These are phyloP conservation scores for Hemibagrus wyckioides DNA, from an alignment of 2,113 vertebrate genomes.

Conservation along the genomic window DNA sequence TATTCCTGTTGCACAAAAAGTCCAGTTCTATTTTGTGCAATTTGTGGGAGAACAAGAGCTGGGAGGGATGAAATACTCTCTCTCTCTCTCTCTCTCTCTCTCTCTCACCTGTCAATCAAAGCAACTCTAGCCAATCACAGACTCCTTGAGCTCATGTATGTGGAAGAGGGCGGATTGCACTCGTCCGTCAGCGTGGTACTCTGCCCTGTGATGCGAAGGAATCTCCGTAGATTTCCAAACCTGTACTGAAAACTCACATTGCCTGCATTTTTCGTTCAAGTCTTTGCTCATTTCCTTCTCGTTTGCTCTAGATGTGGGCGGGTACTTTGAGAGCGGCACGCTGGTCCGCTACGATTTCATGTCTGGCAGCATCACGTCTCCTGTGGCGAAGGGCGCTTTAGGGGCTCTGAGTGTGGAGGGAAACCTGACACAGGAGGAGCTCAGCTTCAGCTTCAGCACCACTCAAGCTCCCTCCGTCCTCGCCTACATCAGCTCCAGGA, in stretches of 20 bases:
- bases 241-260: not conserved
- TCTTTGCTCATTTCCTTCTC: not conserved
- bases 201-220: not conserved
- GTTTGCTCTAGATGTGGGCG: conserved; percentile 83
- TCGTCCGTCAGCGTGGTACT: not conserved
- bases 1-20: not conserved
- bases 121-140: not conserved
- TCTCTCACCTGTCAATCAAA: not conserved
- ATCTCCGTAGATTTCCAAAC: not conserved
- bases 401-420: conserved; percentile 52
- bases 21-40: too few relatives aligned
- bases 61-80: not conserved
- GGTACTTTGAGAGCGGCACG: conserved; percentile 93
- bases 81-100: too few relatives aligned
- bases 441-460: conserved; percentile 94
- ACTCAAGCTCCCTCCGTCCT: conserved; percentile 87
- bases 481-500: conserved; percentile 88
- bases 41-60: not conserved
- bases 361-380: conserved; percentile 52
- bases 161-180: not conserved
- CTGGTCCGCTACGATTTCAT: conserved; percentile 91
- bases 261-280: not conserved
- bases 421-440: conserved; percentile 80
- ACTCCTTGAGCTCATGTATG: not conserved
- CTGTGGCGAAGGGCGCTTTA: conserved; percentile 56